Base-by-base conservation (phyloP, 2,888 invertebrate genomes). In the Heteropelma amictum region DNA sequence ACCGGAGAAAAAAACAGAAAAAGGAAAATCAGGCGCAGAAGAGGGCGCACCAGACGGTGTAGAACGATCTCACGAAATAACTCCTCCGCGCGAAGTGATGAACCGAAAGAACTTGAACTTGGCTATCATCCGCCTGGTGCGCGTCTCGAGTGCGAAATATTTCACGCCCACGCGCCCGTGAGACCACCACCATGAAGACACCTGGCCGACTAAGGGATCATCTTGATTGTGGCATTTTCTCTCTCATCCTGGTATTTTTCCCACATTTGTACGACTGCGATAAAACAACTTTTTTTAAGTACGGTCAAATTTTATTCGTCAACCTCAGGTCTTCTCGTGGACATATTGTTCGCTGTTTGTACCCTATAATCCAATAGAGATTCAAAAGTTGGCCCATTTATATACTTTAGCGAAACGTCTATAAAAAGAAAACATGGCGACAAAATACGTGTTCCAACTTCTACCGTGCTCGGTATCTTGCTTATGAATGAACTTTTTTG, bases 121-220 rank as follows among this genome's bases (percentile, higher is more conserved):
- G 12, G 23, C 28, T 53, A 58, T 21, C 53, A 14, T 14, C 14
- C 30, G 19, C 19, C 30, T 14, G 10, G 53, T 26, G 7, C 45
- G 47, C 49, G 42, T 38, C 54, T 30, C 12, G 64, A 60, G 69
- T 58, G 51, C 47, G 51, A 56, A 56, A 69, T 63, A 64, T 73
- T 54, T 73, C 63, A 64, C 63, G 42, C 69, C 54, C 53, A 51
- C 69, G 58, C 58, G 51, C 64, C 51, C 28, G 12, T 38, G 12
- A 14, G 14, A 12, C 14, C n/a, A 23, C 45, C 60, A 72, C 45
- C 30, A 33, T 38, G 53, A 60, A 56, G 73, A 74, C 73, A 74
- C 73, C 73, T 74, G 69, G 73, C 45, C 47, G 51, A 73, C 63
- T 53, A 51, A 23, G 42, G n/a, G 49, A 21, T 64, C 64, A 74